A percentile compares a stretch with the other conserved stretches of the same genome.
Evolutionary conservation across 2,797 vertebrate species (phyloP).

Genomic region (Urosaurus nigricauda): DNA sequence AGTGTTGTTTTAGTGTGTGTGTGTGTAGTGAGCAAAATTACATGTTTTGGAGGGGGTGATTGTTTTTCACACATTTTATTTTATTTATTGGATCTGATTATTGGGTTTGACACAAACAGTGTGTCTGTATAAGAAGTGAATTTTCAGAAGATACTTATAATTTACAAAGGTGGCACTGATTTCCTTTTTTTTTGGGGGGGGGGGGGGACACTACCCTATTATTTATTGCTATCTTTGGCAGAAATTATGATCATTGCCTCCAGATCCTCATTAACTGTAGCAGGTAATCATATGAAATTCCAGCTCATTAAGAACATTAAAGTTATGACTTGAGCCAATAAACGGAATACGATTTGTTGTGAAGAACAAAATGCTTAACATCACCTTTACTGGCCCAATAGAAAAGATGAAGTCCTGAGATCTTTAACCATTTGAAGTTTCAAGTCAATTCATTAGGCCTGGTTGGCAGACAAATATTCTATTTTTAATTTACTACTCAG

Average conservation of each 20-base stretch:
- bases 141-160: neutral
- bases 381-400: neutral
- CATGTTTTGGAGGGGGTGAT: no score
- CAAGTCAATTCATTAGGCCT: neutral
- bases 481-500: neutral
- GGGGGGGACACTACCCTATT: neutral
- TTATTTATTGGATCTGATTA: no score
- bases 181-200: neutral
- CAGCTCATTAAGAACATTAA: constrained; percentile 7
- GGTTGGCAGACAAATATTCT: neutral
- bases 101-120: no score
- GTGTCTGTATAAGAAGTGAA: neutral
- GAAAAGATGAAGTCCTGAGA: constrained; percentile 26
- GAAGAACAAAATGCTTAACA: neutral
- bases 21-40: no score
- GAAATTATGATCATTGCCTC: neutral
- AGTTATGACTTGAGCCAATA: constrained; percentile 21
- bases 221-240: neutral
- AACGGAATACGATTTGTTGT: neutral
- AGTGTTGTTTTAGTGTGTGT: no score
- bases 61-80: no score
- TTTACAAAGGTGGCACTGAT: neutral
- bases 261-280: constrained; percentile 36
- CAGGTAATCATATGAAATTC: constrained; percentile 26
- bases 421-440: constrained; percentile 8